Conservation (phyloP, 2,113 vertebrate genomes). For the Centropus unirufus region DNA sequence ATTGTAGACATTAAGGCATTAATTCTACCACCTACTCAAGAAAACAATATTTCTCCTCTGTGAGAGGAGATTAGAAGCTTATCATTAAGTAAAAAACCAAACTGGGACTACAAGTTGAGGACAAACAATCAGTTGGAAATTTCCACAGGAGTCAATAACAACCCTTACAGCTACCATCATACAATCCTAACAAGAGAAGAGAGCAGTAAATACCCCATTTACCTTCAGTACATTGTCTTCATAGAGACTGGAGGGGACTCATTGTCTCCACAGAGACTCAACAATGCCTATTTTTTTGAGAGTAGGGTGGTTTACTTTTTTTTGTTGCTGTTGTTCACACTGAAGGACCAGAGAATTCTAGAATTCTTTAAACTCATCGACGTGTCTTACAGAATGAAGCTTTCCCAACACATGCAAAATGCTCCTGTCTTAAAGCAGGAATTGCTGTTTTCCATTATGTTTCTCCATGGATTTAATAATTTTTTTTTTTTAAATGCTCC, state of each 20-base stretch:
- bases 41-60: not conserved
- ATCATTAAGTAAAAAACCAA: not conserved
- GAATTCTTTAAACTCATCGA: not conserved
- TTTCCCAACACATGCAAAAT: not conserved
- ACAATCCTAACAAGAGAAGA: not conserved
- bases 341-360: not conserved
- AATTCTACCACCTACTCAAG: not conserved
- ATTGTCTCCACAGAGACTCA: not conserved
- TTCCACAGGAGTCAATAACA: not conserved
- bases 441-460: not conserved
- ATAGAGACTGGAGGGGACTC: not conserved
- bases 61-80: not conserved
- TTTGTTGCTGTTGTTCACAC: not conserved
- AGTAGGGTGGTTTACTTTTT: not conserved
- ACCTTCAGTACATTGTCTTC: not conserved
- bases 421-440: not conserved
- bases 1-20: conserved; percentile 8
- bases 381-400: not conserved
- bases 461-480: not conserved
- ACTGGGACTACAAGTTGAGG: not conserved
- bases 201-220: not conserved
- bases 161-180: fast-evolving
- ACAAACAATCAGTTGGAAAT: not conserved
- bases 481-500: not conserved
- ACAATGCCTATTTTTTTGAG: fast-evolving